Conservation (phyloP, 2,113 vertebrate species). For the Tenrec ecaudatus region DNA sequence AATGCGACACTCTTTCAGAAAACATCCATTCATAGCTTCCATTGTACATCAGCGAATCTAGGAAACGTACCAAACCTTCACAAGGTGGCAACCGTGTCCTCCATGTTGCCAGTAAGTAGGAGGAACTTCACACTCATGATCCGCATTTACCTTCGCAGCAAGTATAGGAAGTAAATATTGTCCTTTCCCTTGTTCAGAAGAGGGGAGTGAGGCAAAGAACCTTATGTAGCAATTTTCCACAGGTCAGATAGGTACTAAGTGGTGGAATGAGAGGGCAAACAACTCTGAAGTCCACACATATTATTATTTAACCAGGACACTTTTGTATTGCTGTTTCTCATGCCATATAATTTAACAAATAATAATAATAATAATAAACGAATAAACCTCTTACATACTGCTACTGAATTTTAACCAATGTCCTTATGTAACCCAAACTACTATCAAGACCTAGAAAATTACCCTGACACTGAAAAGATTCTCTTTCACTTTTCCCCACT, state of each 20-base stretch:
- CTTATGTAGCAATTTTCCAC: not conserved
- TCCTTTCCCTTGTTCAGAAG: not conserved
- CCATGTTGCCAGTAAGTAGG: not conserved
- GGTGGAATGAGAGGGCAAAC: not conserved
- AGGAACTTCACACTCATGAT: not conserved
- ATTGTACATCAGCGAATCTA: not conserved
- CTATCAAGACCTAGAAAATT: not conserved
- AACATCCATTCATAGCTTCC: not conserved
- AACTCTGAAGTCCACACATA: not conserved
- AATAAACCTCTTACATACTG: not conserved
- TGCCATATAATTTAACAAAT: not conserved
- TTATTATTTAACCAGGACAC: not conserved
- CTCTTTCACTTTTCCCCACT: not conserved
- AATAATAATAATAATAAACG: not conserved
- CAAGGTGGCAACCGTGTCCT: not conserved
- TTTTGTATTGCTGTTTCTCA: not conserved
- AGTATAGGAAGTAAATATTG: not conserved
- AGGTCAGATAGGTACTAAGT: not conserved
- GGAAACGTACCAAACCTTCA: not conserved
- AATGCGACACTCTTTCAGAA: not conserved
- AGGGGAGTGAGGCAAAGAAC: not conserved
- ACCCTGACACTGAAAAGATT: not conserved
- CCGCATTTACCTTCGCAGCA: not conserved
- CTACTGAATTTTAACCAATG: not conserved
- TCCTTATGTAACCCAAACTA: not conserved